Evolutionary conservation across 2,888 invertebrate species (phyloP).

Genomic region (Lomographa bimaculata): DNA sequence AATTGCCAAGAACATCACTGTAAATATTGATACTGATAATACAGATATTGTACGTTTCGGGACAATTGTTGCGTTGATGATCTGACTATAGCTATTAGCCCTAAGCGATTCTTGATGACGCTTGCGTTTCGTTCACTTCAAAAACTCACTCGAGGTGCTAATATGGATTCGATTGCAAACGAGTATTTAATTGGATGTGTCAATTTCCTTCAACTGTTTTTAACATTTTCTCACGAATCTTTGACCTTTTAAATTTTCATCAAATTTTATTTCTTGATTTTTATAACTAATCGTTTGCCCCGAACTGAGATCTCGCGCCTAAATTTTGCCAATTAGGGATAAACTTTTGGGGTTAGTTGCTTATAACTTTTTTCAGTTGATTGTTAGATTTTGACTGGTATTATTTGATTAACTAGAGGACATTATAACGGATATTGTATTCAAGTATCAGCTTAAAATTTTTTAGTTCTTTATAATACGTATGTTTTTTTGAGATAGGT

Average conservation of each 20-base stretch:
- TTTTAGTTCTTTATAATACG: too few relatives aligned
- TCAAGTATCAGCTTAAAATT: too few relatives aligned
- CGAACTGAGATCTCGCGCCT: too few relatives aligned
- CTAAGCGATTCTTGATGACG: slow-evolving; percentile 71
- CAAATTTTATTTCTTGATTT: not conserved
- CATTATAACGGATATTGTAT: too few relatives aligned
- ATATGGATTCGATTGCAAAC: slow-evolving; percentile 19
- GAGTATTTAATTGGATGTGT: slow-evolving; percentile 8
- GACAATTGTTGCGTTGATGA: slow-evolving; percentile 51
- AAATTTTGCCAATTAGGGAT: too few relatives aligned
- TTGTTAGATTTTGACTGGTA: too few relatives aligned
- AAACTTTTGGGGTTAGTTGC: too few relatives aligned
- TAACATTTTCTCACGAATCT: too few relatives aligned
- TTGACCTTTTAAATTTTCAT: not conserved
- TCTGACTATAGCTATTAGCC: slow-evolving; percentile 53
- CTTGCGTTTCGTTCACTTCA: slow-evolving; percentile 15
- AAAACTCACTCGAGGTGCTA: slow-evolving; percentile 7
- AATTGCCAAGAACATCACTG: slow-evolving; percentile 49
- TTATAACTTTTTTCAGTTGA: too few relatives aligned
- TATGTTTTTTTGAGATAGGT: too few relatives aligned
- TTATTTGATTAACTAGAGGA: too few relatives aligned
- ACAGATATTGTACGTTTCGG: slow-evolving; percentile 48
- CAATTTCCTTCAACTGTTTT: slow-evolving; percentile 4
- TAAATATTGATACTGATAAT: slow-evolving; percentile 62
- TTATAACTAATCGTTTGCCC: too few relatives aligned